Percentiles rank a stretch among this genome's conserved stretches.
Conservation (phyloP, 2,888 invertebrate genomes). For the Achlya flavicornis region DNA sequence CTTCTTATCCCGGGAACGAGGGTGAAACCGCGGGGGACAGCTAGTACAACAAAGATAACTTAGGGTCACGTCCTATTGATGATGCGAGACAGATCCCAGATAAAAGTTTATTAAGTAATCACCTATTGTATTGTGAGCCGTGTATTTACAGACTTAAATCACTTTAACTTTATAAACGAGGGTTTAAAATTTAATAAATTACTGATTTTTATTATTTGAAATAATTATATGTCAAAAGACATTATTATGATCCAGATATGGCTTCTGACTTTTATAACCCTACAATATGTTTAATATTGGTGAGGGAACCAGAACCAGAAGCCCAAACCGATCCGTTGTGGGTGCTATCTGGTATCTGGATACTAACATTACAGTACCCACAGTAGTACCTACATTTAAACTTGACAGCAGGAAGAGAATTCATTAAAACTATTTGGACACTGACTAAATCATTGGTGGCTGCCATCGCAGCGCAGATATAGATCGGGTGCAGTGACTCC, state of each 20-base stretch:
- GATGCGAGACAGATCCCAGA: too few relatives aligned
- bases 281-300: not conserved
- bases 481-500: constrained; percentile 45
- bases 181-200: too few relatives aligned
- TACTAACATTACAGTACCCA: too few relatives aligned
- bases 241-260: not conserved
- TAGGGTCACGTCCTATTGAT: too few relatives aligned
- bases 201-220: not conserved
- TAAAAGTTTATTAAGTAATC: not conserved
- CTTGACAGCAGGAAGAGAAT: constrained; percentile 1
- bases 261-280: not conserved
- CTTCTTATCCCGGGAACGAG: too few relatives aligned
- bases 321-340: not conserved
- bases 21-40: too few relatives aligned
- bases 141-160: not conserved
- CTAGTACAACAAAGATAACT: too few relatives aligned
- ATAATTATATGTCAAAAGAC: not conserved
- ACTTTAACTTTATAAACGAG: not conserved
- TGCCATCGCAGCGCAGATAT: constrained; percentile 15
- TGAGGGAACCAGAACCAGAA: too few relatives aligned
- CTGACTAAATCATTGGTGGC: constrained; percentile 2
- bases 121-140: not conserved
- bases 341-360: too few relatives aligned
- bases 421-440: constrained; percentile 2
- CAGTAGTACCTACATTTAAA: not conserved